A percentile compares a stretch with the other conserved stretches of the same genome.
Evolutionary conservation across 2,888 invertebrate species (phyloP).

Genomic region (Trichogramma dendrolimi): DNA sequence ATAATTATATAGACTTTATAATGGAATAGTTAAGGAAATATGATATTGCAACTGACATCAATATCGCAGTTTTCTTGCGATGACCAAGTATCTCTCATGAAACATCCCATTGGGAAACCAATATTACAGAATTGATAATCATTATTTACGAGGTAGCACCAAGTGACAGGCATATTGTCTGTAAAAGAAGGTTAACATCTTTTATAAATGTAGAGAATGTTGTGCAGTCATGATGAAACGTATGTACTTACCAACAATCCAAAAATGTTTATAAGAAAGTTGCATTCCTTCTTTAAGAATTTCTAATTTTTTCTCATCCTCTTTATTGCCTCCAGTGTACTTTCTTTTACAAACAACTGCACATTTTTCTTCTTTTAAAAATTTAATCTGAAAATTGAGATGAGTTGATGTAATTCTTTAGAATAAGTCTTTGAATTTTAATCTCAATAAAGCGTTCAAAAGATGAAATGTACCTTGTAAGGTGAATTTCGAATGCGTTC

Average conservation of each 20-base stretch:
- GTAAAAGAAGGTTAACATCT: slow-evolving; percentile 36
- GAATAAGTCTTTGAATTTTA: neutral
- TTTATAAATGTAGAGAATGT: neutral
- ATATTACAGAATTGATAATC: slow-evolving; percentile 81
- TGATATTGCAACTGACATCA: slow-evolving; percentile 33
- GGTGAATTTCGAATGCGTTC: slow-evolving; percentile 93
- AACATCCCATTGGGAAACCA: slow-evolving; percentile 98
- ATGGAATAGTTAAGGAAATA: neutral
- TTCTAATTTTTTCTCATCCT: slow-evolving; percentile 68
- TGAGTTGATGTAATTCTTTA: neutral
- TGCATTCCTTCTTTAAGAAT: slow-evolving; percentile 87
- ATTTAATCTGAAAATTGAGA: slow-evolving; percentile 58
- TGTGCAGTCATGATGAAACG: neutral
- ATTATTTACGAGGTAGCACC: slow-evolving; percentile 79
- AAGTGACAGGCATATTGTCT: slow-evolving; percentile 99
- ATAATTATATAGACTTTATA: neutral
- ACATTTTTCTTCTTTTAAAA: slow-evolving; percentile 69
- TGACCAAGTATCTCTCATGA: slow-evolving; percentile 58
- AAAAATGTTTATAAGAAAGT: slow-evolving; percentile 96
- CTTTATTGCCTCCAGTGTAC: slow-evolving; percentile 66
- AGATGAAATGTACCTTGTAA: slow-evolving; percentile 64
- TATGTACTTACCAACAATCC: slow-evolving; percentile 69
- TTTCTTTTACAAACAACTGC: slow-evolving; percentile 66
- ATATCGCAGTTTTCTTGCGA: slow-evolving; percentile 42
- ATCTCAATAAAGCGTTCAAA: neutral